These are phyloP conservation scores for Allolobophora icterica DNA, from an alignment of 2,888 invertebrate species.

Conservation along the genomic window DNA sequence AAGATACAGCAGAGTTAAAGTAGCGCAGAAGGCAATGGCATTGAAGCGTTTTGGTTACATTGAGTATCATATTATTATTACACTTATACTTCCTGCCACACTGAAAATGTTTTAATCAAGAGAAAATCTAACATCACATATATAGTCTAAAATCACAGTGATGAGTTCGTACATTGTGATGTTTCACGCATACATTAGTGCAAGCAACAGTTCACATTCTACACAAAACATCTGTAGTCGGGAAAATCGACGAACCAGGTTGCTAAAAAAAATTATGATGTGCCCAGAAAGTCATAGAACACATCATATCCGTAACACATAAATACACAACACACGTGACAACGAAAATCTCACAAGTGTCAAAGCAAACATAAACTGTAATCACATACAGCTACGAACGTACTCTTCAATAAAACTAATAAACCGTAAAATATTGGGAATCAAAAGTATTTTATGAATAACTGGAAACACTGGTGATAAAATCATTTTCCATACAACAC, in stretches of 20 bases:
- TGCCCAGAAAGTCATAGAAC: background rate
- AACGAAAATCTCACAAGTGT: constrained; percentile 8
- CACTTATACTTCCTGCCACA: background rate
- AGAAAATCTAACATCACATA: background rate
- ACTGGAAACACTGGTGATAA: too few species aligned
- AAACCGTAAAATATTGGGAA: background rate
- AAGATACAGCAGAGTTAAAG: background rate
- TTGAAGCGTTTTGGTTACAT: background rate
- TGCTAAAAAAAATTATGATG: background rate
- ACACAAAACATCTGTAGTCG: background rate
- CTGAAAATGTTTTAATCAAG: background rate
- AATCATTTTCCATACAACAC: too few species aligned
- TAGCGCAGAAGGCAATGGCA: background rate
- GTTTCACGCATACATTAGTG: background rate
- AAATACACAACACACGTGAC: background rate
- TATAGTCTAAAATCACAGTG: background rate
- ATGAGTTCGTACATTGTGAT: background rate
- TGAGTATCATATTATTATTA: background rate
- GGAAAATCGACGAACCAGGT: background rate
- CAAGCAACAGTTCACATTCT: background rate
- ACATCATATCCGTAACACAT: background rate
- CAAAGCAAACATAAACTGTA: background rate
- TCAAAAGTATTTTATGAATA: too few species aligned
- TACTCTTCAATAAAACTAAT: background rate
- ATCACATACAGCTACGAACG: background rate